These are phyloP conservation scores for Ceratosolen solmsi DNA, from an alignment of 1,140 invertebrate species.

Conservation along the genomic window DNA sequence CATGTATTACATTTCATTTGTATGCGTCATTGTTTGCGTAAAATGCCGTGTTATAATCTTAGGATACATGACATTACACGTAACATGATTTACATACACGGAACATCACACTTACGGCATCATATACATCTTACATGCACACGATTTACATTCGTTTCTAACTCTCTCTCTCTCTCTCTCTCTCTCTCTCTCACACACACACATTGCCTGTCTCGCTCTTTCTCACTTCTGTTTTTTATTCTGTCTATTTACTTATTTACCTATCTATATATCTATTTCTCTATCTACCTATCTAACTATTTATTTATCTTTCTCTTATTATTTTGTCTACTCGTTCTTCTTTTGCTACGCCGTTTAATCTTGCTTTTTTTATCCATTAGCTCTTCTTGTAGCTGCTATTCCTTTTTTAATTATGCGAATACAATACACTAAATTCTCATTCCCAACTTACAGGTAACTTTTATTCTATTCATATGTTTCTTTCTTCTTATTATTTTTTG, in stretches of 20 bases:
- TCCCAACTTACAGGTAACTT: not conserved
- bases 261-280: not conserved
- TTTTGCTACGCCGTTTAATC: no score
- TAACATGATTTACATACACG: slow-evolving; percentile 70
- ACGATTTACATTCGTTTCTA: not conserved
- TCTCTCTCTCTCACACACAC: not conserved
- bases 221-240: slow-evolving; percentile 46
- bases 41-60: slow-evolving; percentile 66
- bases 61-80: slow-evolving; percentile 69
- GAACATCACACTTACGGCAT: slow-evolving; percentile 70
- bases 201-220: slow-evolving; percentile 53
- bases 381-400: slow-evolving; percentile 22
- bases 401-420: not conserved
- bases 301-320: slow-evolving; percentile 37
- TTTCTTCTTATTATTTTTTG: no score
- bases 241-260: slow-evolving; percentile 17
- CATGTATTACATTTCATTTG: slow-evolving; percentile 71
- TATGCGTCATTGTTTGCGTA: slow-evolving; percentile 62
- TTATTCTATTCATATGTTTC: slow-evolving; percentile 26
- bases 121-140: slow-evolving; percentile 45
- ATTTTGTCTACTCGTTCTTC: no score
- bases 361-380: slow-evolving; percentile 19
- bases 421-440: not conserved
- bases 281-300: not conserved
- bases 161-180: not conserved